phyloP scores from a whole-genome alignment of 2,888 invertebrate species.

The Acleris sparsana region DNA sequence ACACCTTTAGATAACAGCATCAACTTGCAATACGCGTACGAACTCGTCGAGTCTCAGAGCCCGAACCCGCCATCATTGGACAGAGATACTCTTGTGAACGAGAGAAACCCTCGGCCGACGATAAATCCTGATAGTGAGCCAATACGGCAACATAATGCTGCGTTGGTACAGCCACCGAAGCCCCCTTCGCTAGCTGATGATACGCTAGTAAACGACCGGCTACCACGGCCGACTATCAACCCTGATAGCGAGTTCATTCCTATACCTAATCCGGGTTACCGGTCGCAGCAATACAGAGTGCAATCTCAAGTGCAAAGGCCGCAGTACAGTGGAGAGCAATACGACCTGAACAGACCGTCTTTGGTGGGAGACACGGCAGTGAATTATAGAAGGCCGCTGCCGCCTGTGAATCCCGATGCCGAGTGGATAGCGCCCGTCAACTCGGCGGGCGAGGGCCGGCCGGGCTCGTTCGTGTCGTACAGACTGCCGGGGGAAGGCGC shows the following conservation, averaged over 20 bases:
- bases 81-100: constrained; percentile 88
- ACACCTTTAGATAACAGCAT: constrained; percentile 80
- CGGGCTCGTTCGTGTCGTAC: constrained; percentile 88
- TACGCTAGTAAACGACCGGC: constrained; percentile 88
- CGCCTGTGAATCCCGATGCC: constrained; percentile 82
- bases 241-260: constrained; percentile 87
- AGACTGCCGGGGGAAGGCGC: constrained; percentile 89
- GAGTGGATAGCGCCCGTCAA: constrained; percentile 84
- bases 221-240: constrained; percentile 86
- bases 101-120: constrained; percentile 85
- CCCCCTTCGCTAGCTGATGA: constrained; percentile 84
- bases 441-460: constrained; percentile 69
- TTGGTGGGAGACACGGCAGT: constrained; percentile 78
- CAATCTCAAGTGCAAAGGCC: constrained; percentile 63
- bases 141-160: constrained; percentile 58
- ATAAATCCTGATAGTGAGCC: constrained; percentile 88
- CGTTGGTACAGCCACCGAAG: constrained; percentile 60
- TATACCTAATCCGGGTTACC: constrained; percentile 74
- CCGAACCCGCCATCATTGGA: constrained; percentile 80
- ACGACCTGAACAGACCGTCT: constrained; percentile 71
- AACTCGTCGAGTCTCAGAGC: constrained; percentile 65
- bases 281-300: constrained; percentile 63
- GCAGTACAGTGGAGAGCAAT: constrained; percentile 70
- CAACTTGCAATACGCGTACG: constrained; percentile 81
- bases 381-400: constrained; percentile 84